phyloP scores from a whole-genome alignment of 2,888 invertebrate species.

The Alsophila aescularia region DNA sequence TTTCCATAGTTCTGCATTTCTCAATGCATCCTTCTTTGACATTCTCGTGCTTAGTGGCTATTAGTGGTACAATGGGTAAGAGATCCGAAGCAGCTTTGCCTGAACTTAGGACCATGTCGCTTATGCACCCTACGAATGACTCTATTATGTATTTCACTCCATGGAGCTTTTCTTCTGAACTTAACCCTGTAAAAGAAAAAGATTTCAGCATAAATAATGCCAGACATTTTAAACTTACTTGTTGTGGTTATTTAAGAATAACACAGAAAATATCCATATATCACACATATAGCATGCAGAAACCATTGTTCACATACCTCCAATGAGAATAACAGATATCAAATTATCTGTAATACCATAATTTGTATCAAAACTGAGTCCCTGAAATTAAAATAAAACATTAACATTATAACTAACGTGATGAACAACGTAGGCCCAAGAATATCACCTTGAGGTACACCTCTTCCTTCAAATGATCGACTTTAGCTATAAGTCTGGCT shows the following conservation, averaged over 20 bases:
- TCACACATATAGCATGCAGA: neutral
- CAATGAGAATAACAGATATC: slow-evolving; percentile 94
- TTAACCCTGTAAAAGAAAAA: slow-evolving; percentile 85
- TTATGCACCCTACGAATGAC: slow-evolving; percentile 96
- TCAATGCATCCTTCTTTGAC: slow-evolving; percentile 95
- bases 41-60: slow-evolving; percentile 95
- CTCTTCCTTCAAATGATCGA: slow-evolving; percentile 93
- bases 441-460: slow-evolving; percentile 87
- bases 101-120: slow-evolving; percentile 93
- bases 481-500: slow-evolving; percentile 92
- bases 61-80: slow-evolving; percentile 91
- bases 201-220: neutral
- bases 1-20: slow-evolving; percentile 91
- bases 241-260: too few relatives aligned
- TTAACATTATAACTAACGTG: slow-evolving; percentile 19
- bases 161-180: slow-evolving; percentile 94
- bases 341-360: slow-evolving; percentile 94
- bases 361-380: slow-evolving; percentile 92
- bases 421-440: slow-evolving; percentile 13
- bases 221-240: too few relatives aligned
- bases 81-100: slow-evolving; percentile 94
- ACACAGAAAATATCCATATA: too few relatives aligned
- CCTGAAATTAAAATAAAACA: slow-evolving; percentile 65
- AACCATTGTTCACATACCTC: slow-evolving; percentile 85
- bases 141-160: slow-evolving; percentile 97